These are phyloP conservation scores for Coptodon bakossiorum DNA, from an alignment of 2,113 vertebrate species.

Conservation along the genomic window DNA sequence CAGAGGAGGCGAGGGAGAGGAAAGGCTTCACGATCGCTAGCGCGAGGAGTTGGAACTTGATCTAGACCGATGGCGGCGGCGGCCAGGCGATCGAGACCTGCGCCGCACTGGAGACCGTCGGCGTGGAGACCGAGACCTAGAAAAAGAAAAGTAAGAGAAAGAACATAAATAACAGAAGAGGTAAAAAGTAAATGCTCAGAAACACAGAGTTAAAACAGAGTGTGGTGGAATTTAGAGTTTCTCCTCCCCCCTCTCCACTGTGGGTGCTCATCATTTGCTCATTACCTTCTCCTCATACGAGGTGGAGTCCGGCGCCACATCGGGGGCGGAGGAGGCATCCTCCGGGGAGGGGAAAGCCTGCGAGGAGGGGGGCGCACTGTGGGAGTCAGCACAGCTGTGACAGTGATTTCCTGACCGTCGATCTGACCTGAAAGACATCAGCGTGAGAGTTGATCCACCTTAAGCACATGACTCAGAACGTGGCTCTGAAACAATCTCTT, in stretches of 20 bases:
- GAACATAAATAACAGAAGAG: not conserved
- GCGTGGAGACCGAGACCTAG: slow-evolving; percentile 85
- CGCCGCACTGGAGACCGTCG: slow-evolving; percentile 84
- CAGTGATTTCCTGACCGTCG: slow-evolving; percentile 95
- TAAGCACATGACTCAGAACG: not conserved
- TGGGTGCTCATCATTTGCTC: not conserved
- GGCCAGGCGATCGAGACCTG: slow-evolving; percentile 81
- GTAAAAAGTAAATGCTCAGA: not conserved
- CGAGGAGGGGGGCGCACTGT: slow-evolving; percentile 77
- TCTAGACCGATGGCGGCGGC: slow-evolving; percentile 86
- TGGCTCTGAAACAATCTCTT: not conserved
- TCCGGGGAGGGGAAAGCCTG: slow-evolving; percentile 82
- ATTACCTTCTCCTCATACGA: slow-evolving; percentile 90
- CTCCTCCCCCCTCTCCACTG: not conserved
- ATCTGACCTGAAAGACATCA: slow-evolving; percentile 81
- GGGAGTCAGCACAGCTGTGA: slow-evolving; percentile 86
- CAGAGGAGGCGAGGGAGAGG: rapidly evolving
- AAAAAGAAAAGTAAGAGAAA: not conserved
- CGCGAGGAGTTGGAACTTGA: slow-evolving; percentile 94
- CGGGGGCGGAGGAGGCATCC: slow-evolving; percentile 88
- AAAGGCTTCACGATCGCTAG: slow-evolving; percentile 52
- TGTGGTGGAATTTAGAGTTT: not conserved
- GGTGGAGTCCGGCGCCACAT: slow-evolving; percentile 94
- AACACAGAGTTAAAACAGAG: not conserved
- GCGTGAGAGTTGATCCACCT: rapidly evolving